phyloP scores from a whole-genome alignment of 2,888 invertebrate species.

The Mayetiola destructor region DNA sequence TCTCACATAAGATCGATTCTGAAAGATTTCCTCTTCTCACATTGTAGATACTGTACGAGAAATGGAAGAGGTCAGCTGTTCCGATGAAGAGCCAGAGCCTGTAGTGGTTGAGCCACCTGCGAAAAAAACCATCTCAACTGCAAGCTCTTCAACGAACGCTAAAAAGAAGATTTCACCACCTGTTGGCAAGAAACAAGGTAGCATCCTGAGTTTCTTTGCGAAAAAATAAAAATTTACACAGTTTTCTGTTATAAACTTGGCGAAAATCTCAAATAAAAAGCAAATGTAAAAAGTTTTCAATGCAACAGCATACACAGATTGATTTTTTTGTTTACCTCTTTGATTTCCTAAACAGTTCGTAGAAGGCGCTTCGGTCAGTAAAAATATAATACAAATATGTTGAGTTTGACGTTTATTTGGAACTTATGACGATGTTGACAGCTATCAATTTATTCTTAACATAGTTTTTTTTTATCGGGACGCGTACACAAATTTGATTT shows the following conservation, averaged over 20 bases:
- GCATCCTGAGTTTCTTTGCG: conserved; percentile 2
- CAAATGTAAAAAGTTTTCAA: neutral
- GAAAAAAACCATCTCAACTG: neutral
- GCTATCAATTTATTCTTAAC: neutral
- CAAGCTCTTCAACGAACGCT: neutral
- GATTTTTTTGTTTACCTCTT: conserved; percentile 2
- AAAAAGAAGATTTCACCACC: neutral
- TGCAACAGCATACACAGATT: too few species aligned
- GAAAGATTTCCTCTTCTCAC: neutral
- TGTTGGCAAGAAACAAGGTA: conserved; percentile 1
- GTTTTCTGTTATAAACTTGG: neutral
- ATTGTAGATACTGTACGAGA: conserved; percentile 1
- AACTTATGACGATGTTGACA: neutral
- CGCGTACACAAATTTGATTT: conserved; percentile 3
- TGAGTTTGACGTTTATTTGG: neutral
- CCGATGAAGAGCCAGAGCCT: neutral
- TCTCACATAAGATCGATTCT: neutral
- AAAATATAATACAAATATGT: neutral
- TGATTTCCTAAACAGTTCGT: too few species aligned
- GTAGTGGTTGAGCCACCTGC: neutral
- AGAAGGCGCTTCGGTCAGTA: neutral
- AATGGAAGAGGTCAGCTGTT: conserved; percentile 9
- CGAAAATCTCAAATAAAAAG: neutral
- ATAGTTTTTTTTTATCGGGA: conserved; percentile 5
- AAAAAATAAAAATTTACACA: conserved; percentile 7